phyloP scores from a whole-genome alignment of 2,797 vertebrate genomes.

The Bufotes viridis region DNA sequence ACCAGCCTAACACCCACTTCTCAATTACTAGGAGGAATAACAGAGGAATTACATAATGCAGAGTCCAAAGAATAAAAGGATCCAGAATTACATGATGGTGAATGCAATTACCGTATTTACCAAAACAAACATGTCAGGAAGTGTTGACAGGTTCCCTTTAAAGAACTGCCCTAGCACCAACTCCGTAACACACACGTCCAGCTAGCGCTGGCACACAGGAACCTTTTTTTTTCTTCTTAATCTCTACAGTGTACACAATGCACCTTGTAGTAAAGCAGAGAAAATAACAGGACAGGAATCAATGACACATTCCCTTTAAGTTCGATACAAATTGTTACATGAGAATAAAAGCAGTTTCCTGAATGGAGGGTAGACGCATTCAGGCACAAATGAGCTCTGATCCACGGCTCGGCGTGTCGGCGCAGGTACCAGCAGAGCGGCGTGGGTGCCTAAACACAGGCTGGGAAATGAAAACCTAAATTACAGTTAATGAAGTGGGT shows the following conservation, averaged over 20 bases:
- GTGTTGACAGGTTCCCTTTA: too few species aligned
- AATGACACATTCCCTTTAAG: neutral
- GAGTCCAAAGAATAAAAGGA: too few species aligned
- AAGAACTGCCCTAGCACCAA: too few species aligned
- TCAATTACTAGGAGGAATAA: too few species aligned
- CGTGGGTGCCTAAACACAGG: conserved; percentile 40
- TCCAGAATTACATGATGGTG: too few species aligned
- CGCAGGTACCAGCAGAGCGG: neutral
- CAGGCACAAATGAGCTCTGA: neutral
- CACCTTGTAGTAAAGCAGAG: neutral
- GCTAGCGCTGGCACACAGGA: too few species aligned
- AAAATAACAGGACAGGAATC: neutral
- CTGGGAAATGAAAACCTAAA: conserved; percentile 18
- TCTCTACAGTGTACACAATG: neutral
- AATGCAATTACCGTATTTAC: too few species aligned
- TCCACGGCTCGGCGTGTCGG: conserved; percentile 30
- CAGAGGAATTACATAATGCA: too few species aligned
- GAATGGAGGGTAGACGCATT: neutral
- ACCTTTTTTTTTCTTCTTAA: neutral
- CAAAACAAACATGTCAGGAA: too few species aligned
- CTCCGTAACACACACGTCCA: too few species aligned
- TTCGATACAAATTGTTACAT: neutral
- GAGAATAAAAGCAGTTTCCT: conserved; percentile 6
- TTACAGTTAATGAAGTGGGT: neutral
- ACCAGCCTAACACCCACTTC: too few species aligned